Conservation (phyloP, 1,140 invertebrate species). For the Rhyacophila brunnea region DNA sequence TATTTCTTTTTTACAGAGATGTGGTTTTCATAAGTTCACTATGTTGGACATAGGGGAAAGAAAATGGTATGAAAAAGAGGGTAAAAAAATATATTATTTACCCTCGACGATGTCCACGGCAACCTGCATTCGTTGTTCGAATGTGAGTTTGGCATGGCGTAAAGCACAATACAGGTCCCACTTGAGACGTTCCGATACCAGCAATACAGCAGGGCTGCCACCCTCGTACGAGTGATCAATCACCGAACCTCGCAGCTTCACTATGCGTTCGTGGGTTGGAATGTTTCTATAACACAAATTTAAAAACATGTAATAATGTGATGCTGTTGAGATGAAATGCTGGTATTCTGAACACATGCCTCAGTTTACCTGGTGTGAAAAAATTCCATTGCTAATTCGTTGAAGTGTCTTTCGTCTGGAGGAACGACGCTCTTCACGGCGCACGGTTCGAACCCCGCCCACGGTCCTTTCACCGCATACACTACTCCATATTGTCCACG, state of each 20-base stretch:
- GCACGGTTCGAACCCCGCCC: slow-evolving; percentile 73
- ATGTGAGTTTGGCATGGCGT: slow-evolving; percentile 65
- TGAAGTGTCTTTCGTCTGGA: slow-evolving; percentile 88
- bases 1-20: no score
- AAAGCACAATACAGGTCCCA: slow-evolving; percentile 83
- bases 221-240: slow-evolving; percentile 77
- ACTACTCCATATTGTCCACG: slow-evolving; percentile 93
- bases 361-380: slow-evolving; percentile 70
- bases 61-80: no score
- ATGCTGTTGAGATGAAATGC: no score
- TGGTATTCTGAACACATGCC: no score
- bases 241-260: slow-evolving; percentile 77
- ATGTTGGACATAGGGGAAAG: no score
- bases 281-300: slow-evolving; percentile 63
- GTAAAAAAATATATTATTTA: slow-evolving; percentile 21
- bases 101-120: slow-evolving; percentile 80
- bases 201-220: slow-evolving; percentile 72
- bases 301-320: no score
- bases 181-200: slow-evolving; percentile 73
- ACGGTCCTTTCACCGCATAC: slow-evolving; percentile 73
- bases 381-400: slow-evolving; percentile 90
- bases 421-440: slow-evolving; percentile 91
- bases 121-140: slow-evolving; percentile 68
- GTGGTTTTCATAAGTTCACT: no score
- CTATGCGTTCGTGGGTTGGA: slow-evolving; percentile 80